Conservation (phyloP, 2,797 vertebrate genomes). For the Acestrorhynchus altus region DNA sequence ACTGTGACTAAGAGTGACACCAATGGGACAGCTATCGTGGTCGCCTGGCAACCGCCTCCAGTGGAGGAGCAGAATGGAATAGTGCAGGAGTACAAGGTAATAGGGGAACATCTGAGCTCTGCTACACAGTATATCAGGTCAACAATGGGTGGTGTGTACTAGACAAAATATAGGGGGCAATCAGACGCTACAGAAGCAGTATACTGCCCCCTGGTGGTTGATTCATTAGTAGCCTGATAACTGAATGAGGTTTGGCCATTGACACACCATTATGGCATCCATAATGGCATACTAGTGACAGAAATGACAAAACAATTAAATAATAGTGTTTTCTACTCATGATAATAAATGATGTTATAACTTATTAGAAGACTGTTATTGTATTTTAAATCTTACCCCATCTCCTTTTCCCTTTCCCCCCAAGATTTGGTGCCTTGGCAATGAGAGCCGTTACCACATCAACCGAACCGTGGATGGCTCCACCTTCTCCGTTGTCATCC, state of each 20-base stretch:
- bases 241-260: neutral
- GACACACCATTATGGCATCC: neutral
- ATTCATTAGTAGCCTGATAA: neutral
- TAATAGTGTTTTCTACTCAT: neutral
- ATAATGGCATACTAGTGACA: too few relatives aligned
- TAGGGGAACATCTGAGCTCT: constrained; percentile 17
- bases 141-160: constrained; percentile 9
- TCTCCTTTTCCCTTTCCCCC: constrained; percentile 15
- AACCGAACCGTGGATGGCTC: constrained; percentile 94
- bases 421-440: constrained; percentile 97
- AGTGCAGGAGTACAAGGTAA: constrained; percentile 98
- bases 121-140: neutral
- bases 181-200: constrained; percentile 8
- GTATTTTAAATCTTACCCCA: constrained; percentile 6
- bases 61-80: constrained; percentile 93
- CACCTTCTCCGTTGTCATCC: constrained; percentile 89
- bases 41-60: constrained; percentile 96
- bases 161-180: constrained; percentile 4
- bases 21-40: constrained; percentile 92
- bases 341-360: neutral
- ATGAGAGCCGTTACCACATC: constrained; percentile 94
- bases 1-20: constrained; percentile 91
- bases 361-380: neutral
- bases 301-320: neutral
- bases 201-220: constrained; percentile 46